Evolutionary conservation across 1,140 invertebrate species (phyloP).

Genomic region (Drosophila malerkotliana): DNA sequence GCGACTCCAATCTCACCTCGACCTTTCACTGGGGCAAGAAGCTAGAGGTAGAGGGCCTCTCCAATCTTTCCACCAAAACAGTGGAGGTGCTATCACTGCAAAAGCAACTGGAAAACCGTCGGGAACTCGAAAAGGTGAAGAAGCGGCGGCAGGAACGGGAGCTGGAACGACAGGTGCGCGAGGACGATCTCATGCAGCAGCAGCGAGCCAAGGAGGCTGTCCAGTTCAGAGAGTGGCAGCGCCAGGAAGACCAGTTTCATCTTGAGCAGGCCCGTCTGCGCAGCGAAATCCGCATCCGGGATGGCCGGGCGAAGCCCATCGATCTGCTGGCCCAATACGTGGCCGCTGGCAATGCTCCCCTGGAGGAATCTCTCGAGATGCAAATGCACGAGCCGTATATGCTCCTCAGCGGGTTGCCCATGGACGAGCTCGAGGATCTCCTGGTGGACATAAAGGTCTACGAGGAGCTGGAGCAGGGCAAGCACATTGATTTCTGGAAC

Average conservation of each 20-base stretch:
- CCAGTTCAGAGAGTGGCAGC: conserved; percentile 97
- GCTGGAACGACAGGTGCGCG: conserved; percentile 93
- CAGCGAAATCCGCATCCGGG: conserved; percentile 97
- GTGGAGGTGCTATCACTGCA: conserved; percentile 93
- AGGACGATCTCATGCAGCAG: conserved; percentile 94
- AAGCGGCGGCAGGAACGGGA: conserved; percentile 95
- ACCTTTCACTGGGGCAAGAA: conserved; percentile 99
- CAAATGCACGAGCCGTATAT: conserved; percentile 99
- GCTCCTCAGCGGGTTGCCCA: conserved; percentile 95
- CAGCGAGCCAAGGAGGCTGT: conserved; percentile 97
- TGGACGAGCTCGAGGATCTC: conserved; percentile 98
- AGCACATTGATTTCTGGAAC: conserved; percentile 97
- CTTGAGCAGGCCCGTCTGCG: conserved; percentile 94
- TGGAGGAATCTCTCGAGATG: conserved; percentile 97
- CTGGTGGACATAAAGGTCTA: conserved; percentile 98
- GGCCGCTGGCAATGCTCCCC: conserved; percentile 91
- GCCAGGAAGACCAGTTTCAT: conserved; percentile 97
- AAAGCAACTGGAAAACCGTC: conserved; percentile 96
- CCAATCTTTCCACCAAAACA: conserved; percentile 90
- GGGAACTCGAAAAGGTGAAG: conserved; percentile 96
- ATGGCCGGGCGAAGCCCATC: conserved; percentile 98
- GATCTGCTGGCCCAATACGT: conserved; percentile 99
- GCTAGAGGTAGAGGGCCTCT: conserved; percentile 96
- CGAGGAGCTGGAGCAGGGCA: conserved; percentile 92
- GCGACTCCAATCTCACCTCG: conserved; percentile 95